A percentile compares a stretch with the other conserved stretches of the same genome.
Conservation (phyloP, 2,888 invertebrate species). For the Diabrotica balteata region DNA sequence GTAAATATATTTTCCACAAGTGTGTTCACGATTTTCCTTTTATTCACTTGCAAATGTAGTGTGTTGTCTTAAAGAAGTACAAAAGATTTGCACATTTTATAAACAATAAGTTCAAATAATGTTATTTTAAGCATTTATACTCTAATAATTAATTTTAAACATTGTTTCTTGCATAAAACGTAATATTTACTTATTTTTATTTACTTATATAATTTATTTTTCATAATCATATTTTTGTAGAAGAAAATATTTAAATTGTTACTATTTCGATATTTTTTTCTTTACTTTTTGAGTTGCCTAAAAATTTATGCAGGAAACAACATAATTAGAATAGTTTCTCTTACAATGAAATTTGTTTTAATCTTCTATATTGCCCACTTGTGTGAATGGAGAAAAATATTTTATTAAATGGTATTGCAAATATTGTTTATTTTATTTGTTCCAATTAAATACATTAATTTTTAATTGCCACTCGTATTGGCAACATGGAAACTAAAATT, state of each 20-base stretch:
- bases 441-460: too few species aligned
- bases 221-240: too few species aligned
- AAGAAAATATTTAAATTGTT: too few species aligned
- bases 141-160: constrained; percentile 3
- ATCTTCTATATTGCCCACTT: constrained; percentile 40
- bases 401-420: constrained; percentile 44
- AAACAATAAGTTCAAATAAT: constrained; percentile 7
- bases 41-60: too few species aligned
- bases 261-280: too few species aligned
- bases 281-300: too few species aligned
- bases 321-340: constrained; percentile 10
- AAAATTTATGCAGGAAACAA: constrained; percentile 16
- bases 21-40: too few species aligned
- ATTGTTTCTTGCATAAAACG: constrained; percentile 13
- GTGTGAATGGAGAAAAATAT: constrained; percentile 45
- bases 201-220: too few species aligned
- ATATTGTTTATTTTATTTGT: constrained; percentile 9
- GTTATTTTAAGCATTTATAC: constrained; percentile 20
- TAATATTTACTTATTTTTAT: too few species aligned
- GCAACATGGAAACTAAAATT: too few species aligned
- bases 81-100: constrained; percentile 26
- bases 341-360: constrained; percentile 18
- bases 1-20: too few species aligned
- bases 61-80: constrained; percentile 14
- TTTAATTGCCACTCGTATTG: too few species aligned